These are phyloP conservation scores for Pangasianodon gigas DNA, from an alignment of 2,113 vertebrate genomes.

Conservation along the genomic window DNA sequence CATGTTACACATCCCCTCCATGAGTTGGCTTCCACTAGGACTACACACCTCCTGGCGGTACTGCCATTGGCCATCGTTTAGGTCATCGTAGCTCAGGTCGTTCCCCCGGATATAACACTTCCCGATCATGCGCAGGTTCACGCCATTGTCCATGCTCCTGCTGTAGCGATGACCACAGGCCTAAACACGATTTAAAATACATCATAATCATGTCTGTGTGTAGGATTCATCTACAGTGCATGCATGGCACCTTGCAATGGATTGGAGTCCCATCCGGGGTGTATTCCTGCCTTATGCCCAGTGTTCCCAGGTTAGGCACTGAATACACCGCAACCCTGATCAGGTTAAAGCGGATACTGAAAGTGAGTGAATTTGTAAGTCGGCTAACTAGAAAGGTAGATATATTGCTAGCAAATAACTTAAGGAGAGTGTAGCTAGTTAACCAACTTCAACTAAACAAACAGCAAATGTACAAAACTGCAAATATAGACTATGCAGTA, in stretches of 20 bases:
- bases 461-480: neutral
- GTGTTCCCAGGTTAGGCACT: too few relatives aligned
- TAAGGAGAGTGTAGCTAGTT: neutral
- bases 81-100: slow-evolving; percentile 68
- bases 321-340: neutral
- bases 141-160: slow-evolving; percentile 71
- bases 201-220: neutral
- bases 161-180: slow-evolving; percentile 70
- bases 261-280: neutral
- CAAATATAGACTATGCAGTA: neutral
- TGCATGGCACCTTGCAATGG: neutral
- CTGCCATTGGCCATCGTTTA: slow-evolving; percentile 62
- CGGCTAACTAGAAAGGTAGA: neutral
- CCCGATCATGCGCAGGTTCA: slow-evolving; percentile 85
- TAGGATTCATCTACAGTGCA: neutral
- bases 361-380: neutral
- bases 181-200: slow-evolving; percentile 45
- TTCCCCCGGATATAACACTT: slow-evolving; percentile 85
- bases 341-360: neutral
- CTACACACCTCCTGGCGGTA: slow-evolving; percentile 65
- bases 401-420: neutral
- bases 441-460: neutral
- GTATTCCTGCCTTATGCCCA: neutral
- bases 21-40: slow-evolving; percentile 68
- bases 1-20: slow-evolving; percentile 86